Percentiles rank a stretch among this genome's conserved stretches.
Evolutionary conservation across 2,888 invertebrate species (phyloP).

Genomic region (Craniophora ligustri): DNA sequence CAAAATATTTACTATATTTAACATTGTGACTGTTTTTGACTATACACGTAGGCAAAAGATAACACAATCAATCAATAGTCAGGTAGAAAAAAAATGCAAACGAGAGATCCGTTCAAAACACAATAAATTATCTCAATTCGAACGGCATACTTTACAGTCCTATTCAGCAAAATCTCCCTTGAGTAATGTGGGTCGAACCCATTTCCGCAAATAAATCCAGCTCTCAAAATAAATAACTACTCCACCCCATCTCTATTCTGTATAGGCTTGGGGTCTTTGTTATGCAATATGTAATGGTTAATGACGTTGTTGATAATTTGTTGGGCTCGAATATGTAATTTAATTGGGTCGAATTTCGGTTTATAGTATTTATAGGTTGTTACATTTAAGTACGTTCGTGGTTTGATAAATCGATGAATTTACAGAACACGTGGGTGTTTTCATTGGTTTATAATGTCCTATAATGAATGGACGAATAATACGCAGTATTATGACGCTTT

Average conservation of each 20-base stretch:
- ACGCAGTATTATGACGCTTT: too few relatives aligned
- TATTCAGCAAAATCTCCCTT: slow-evolving; percentile 82
- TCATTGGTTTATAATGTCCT: too few relatives aligned
- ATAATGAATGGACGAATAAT: too few relatives aligned
- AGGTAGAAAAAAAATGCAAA: slow-evolving; percentile 19
- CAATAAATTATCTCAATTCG: slow-evolving; percentile 78
- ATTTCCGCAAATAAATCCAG: slow-evolving; percentile 84
- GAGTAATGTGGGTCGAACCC: slow-evolving; percentile 84
- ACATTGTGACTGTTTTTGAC: too few relatives aligned
- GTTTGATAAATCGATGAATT: slow-evolving; percentile 26
- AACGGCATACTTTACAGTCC: slow-evolving; percentile 79
- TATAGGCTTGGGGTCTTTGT: slow-evolving; percentile 61
- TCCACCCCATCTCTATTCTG: slow-evolving; percentile 55
- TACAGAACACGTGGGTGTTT: slow-evolving; percentile 14
- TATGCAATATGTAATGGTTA: slow-evolving; percentile 63
- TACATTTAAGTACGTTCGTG: slow-evolving; percentile 14
- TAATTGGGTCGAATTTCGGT: slow-evolving; percentile 50
- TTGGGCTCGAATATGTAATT: slow-evolving; percentile 40
- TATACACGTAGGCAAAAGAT: background rate
- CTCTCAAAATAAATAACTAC: slow-evolving; percentile 83
- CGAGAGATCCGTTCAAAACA: slow-evolving; percentile 64
- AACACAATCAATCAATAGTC: slow-evolving; percentile 21
- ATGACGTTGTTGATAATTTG: slow-evolving; percentile 46
- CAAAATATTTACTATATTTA: too few relatives aligned
- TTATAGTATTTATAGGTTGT: slow-evolving; percentile 45